phyloP scores from a whole-genome alignment of 2,888 invertebrate species.

The Pristionchus japonicus region DNA sequence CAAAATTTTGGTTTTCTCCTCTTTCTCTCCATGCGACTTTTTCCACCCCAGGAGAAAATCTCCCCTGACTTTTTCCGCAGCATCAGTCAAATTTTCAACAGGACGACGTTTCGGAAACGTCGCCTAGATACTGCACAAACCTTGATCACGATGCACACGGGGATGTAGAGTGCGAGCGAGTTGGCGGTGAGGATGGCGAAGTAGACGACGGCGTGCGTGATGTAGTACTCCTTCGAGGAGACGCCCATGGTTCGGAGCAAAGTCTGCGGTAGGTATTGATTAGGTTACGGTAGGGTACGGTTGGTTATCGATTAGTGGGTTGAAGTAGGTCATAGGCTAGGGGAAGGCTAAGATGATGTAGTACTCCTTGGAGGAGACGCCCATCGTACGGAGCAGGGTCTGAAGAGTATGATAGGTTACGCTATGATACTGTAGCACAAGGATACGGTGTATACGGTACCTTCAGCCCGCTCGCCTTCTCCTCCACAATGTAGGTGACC shows the following conservation, averaged over 20 bases:
- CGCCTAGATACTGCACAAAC: background rate
- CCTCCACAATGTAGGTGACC: slow-evolving; percentile 34
- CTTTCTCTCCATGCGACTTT: too few species aligned
- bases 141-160: background rate
- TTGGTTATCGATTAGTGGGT: too few species aligned
- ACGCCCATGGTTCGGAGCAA: slow-evolving; percentile 20
- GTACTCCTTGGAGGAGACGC: too few species aligned
- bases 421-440: too few species aligned
- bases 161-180: background rate
- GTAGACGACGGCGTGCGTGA: slow-evolving; percentile 25
- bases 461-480: slow-evolving; percentile 24
- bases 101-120: background rate
- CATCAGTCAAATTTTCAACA: too few species aligned
- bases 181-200: slow-evolving; percentile 7
- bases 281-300: too few species aligned
- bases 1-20: too few species aligned
- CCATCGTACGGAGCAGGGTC: background rate
- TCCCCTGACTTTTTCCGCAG: too few species aligned
- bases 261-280: background rate
- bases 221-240: slow-evolving; percentile 15
- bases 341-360: too few species aligned
- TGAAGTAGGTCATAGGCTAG: too few species aligned
- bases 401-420: background rate
- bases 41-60: too few species aligned
- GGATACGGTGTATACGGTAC: background rate